phyloP scores from a whole-genome alignment of 2,888 invertebrate genomes.

The Chorisops tibialis region DNA sequence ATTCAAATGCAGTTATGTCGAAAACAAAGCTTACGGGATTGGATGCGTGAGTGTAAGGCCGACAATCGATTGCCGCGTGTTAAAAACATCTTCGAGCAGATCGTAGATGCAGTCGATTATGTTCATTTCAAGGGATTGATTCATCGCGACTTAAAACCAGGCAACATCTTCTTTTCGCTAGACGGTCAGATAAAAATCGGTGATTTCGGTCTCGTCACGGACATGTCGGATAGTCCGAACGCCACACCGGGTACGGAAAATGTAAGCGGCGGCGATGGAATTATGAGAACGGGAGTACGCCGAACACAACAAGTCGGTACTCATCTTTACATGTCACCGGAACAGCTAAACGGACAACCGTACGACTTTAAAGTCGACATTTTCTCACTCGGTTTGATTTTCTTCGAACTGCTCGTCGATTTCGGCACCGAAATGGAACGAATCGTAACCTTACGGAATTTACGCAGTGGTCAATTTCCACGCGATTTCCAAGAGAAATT shows the following conservation, averaged over 20 bases:
- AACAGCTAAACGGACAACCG: slow-evolving; percentile 72
- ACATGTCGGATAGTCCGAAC: slow-evolving; percentile 63
- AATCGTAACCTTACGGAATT: slow-evolving; percentile 61
- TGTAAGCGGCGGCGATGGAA: slow-evolving; percentile 2
- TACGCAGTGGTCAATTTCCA: slow-evolving; percentile 69
- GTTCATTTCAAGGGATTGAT: slow-evolving; percentile 90
- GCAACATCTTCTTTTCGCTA: slow-evolving; percentile 89
- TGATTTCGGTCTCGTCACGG: slow-evolving; percentile 96
- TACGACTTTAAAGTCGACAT: slow-evolving; percentile 94
- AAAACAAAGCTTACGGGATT: slow-evolving; percentile 84
- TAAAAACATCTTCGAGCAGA: slow-evolving; percentile 78
- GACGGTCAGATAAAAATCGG: slow-evolving; percentile 93
- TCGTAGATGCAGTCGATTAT: slow-evolving; percentile 92
- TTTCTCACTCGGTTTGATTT: slow-evolving; percentile 88
- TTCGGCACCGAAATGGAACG: slow-evolving; percentile 92
- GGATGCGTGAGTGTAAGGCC: slow-evolving; percentile 66
- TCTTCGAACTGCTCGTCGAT: slow-evolving; percentile 87
- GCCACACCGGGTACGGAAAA: slow-evolving; percentile 41
- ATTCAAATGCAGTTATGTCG: slow-evolving; percentile 98
- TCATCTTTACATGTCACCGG: slow-evolving; percentile 96
- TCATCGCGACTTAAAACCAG: slow-evolving; percentile 94
- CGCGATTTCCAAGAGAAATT: slow-evolving; percentile 61
- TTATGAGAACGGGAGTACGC: slow-evolving; percentile 39
- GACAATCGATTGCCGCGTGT: slow-evolving; percentile 55
- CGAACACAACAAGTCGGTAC: slow-evolving; percentile 77